phyloP scores from a whole-genome alignment of 1,140 invertebrate genomes.

The Papilio polytes region DNA sequence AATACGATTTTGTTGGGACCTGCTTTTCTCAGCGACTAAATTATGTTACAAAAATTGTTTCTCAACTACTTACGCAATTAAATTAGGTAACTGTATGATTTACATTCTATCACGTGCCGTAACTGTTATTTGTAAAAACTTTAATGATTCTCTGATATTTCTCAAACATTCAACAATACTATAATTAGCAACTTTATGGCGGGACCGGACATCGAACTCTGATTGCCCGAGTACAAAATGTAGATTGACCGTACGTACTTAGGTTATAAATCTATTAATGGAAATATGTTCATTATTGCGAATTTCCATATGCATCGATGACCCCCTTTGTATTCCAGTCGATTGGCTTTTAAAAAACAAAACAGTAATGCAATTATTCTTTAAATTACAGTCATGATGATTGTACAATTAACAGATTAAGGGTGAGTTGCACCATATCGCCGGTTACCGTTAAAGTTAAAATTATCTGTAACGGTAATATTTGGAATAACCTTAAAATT shows the following conservation, averaged over 20 bases:
- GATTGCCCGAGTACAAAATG: not conserved
- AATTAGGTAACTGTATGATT: not conserved
- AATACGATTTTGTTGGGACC: too few relatives aligned
- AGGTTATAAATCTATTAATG: not conserved
- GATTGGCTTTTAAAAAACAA: too few relatives aligned
- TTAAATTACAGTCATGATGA: too few relatives aligned
- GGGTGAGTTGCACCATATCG: too few relatives aligned
- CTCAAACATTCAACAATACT: not conserved
- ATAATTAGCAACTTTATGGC: conserved; percentile 17
- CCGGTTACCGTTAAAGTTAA: too few relatives aligned
- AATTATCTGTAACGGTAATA: too few relatives aligned
- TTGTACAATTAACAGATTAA: too few relatives aligned
- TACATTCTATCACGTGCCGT: not conserved
- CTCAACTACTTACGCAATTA: not conserved
- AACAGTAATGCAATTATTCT: too few relatives aligned
- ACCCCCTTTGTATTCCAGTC: too few relatives aligned
- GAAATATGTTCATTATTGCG: not conserved
- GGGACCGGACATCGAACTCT: conserved; percentile 1
- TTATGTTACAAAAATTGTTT: not conserved
- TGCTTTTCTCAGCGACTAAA: not conserved
- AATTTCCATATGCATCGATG: too few relatives aligned
- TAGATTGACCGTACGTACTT: not conserved
- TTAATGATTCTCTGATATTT: not conserved
- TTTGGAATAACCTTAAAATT: too few relatives aligned
- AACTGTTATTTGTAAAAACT: not conserved